phyloP scores from a whole-genome alignment of 2,113 vertebrate genomes.

The Cranoglanis bouderius region DNA sequence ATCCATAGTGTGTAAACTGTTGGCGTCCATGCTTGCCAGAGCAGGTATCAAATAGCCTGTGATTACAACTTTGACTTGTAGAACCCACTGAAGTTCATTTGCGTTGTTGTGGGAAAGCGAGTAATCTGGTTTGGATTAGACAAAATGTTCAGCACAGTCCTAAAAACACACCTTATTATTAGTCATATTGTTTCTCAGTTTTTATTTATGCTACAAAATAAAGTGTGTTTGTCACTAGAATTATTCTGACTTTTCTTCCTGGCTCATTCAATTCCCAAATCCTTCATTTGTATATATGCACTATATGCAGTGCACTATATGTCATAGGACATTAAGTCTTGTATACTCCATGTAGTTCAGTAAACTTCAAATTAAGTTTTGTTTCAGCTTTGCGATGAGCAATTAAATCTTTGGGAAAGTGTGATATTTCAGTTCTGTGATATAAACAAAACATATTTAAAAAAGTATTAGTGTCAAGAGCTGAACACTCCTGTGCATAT shows the following conservation, averaged over 20 bases:
- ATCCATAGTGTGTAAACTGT: constrained; percentile 94
- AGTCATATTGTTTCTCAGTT: background rate
- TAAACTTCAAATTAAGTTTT: background rate
- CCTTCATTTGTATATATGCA: background rate
- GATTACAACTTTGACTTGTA: background rate
- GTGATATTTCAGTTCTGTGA: background rate
- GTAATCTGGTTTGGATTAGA: background rate
- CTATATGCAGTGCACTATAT: background rate
- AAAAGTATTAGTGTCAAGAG: background rate
- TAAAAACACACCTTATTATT: background rate
- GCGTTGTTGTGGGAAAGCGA: background rate
- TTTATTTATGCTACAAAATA: background rate
- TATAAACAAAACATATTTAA: background rate
- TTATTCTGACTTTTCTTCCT: background rate
- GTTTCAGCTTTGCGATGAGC: background rate
- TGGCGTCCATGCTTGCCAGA: constrained; percentile 95
- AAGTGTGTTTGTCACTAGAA: background rate
- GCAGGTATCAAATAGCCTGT: constrained; percentile 76
- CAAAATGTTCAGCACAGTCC: background rate
- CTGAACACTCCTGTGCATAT: background rate
- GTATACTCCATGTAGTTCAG: background rate
- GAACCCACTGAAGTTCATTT: background rate
- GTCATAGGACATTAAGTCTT: background rate
- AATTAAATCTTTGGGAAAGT: background rate
- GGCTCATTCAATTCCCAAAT: background rate